Base-by-base conservation (phyloP, 2,113 vertebrate species). In the Chaenogobius annularis region DNA sequence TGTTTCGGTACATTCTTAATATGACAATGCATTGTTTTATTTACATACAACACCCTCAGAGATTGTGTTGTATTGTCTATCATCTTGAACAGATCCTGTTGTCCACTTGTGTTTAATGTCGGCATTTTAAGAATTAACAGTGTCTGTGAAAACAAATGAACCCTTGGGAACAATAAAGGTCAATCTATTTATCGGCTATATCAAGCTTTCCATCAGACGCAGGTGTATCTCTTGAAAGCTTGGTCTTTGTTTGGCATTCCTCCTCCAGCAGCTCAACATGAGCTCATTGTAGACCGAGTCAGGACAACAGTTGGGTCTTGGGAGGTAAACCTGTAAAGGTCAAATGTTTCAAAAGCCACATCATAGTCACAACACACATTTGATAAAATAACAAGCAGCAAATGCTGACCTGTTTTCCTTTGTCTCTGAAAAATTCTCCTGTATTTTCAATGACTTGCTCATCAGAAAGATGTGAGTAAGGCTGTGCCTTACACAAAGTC, bases 391-490 rank as follows among this genome's bases (percentile, higher is more conserved):
- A 40, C 19, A 19, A 43, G 35, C 10, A n/a, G 31, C 10, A 40
- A 11, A 23, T 1, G 20, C 75, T 84, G 80, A 97, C 97, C 95
- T 97, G 97, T 48, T 95, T 94, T 72, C 93, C 94, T 76, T 98
- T 96, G 88, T 99, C 96, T 73, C 97, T 89, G 91, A 99, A 99
- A 83, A 98, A 98, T 89, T 98, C 96, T 3, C 98, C 98, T 0
- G 97, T 98, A 89, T 99, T 99, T 79, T 98, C 98, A 0, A 99
- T 98, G 83, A 99, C 96, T 88, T 97, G 96, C 73, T 99, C 98
- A 0, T 99, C 98, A 0, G 98, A 98, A 54, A 98, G 88, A 75
- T 96, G 94, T 14, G 94, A 95, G 79, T 97, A 99, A 0, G 98
- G 98, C 86, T 99, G 98, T 86, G 98, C 94, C 74, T 92, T 93